Base-by-base conservation (phyloP, 1,140 invertebrate species). In the Latrodectus geometricus region DNA sequence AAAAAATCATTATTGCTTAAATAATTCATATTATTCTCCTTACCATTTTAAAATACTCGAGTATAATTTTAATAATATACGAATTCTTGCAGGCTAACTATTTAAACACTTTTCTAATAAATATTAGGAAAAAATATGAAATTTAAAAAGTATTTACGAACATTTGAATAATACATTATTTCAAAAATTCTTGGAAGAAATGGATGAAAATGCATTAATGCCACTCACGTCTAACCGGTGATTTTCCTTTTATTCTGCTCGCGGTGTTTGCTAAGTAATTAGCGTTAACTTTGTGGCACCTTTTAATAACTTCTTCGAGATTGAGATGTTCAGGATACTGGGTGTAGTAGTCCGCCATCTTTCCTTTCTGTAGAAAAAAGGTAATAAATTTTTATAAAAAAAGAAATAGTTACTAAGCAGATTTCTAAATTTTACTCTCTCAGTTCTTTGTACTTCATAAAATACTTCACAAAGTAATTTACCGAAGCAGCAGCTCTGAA, bases 281-380 rank as follows among this genome's bases (percentile, higher is more conserved):
- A 54, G 89, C 89, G 82, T 89, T 89, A 20, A 89, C 82, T 61
- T 88, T 87, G 73, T 89, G 89, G 70, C 86, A 88, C 61, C 88
- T 88, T 87, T 89, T 89, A 23, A 89, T 88, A 15, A 89, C 87
- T 81, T 89, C 86, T 65, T 87, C 74, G 4, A 90, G 48, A 68
- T 89, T 89, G 74, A 91, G 79, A 61, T 91, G 89, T 49, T 91
- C 89, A 0, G 91, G 90, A 76, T 90, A 89, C 69, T 93, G 94
- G 88, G 94, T 91, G 91, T 96, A 96, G 90, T 95, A 94, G 68
- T 93, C 93, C 0, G 95, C 93, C 9, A 94, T 93, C 90, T 93
- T 93, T 54, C 94, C 94, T 74, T 92, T 93, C 90, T 90, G 49
- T 23, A 85, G 86, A 17, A 23, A 7, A 61, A 65, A 66, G 15